Evolutionary conservation across 2,888 invertebrate genomes (phyloP).

Genomic region (Drosophila demipolita): DNA sequence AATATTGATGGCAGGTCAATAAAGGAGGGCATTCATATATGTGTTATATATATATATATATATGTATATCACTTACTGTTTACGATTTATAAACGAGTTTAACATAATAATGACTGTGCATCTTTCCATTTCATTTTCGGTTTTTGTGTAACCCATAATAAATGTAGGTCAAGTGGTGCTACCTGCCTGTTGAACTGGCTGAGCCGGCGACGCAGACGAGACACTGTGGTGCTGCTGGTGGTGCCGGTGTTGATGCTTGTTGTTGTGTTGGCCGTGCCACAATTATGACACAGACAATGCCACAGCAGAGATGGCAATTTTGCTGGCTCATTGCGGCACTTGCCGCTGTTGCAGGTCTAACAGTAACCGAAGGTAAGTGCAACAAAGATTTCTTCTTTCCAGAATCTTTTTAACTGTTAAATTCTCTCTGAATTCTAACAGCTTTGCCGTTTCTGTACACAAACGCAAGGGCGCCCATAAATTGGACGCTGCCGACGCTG

Average conservation of each 20-base stretch:
- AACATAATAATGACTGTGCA: constrained; percentile 65
- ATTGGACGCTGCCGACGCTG: constrained; percentile 81
- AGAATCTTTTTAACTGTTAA: not conserved
- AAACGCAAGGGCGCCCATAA: constrained; percentile 73
- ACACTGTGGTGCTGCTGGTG: constrained; percentile 11
- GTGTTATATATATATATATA: not conserved
- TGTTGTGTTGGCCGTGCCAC: constrained; percentile 18
- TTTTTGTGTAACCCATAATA: constrained; percentile 29
- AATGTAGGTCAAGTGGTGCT: constrained; percentile 72
- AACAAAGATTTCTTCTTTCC: not conserved
- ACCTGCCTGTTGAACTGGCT: constrained; percentile 33
- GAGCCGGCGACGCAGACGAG: constrained; percentile 17
- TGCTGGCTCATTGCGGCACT: constrained; percentile 72
- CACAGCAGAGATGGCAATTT: constrained; percentile 47
- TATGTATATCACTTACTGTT: constrained; percentile 5
- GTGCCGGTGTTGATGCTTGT: constrained; percentile 9
- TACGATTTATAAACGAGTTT: constrained; percentile 51
- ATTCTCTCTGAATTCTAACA: constrained; percentile 20
- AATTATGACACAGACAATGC: constrained; percentile 71
- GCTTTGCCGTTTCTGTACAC: constrained; percentile 81
- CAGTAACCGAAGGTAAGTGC: constrained; percentile 63
- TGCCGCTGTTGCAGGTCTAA: constrained; percentile 49
- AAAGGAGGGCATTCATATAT: constrained; percentile 6
- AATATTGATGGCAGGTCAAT: constrained; percentile 24
- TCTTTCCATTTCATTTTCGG: constrained; percentile 27